Conservation (phyloP, 2,888 invertebrate genomes). For the Philhelius pedissequus region DNA sequence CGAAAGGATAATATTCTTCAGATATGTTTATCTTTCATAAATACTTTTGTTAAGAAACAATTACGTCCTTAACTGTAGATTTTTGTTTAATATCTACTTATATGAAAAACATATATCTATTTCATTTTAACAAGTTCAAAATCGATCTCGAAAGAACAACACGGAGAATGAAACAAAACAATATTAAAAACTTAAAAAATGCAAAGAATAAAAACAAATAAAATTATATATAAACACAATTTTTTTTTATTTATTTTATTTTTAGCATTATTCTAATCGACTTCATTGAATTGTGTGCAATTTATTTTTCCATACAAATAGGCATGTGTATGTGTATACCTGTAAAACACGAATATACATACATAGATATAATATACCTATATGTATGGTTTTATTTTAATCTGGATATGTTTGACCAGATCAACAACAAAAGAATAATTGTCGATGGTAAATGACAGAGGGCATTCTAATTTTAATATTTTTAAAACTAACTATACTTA, state of each 20-base stretch:
- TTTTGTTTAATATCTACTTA: background rate
- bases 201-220: constrained; percentile 43
- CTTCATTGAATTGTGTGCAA: constrained; percentile 22
- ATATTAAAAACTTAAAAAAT: background rate
- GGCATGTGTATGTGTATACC: background rate
- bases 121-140: constrained; percentile 27
- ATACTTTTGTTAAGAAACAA: constrained; percentile 58
- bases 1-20: constrained; percentile 53
- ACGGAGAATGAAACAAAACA: background rate
- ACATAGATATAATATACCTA: no score
- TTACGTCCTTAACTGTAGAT: constrained; percentile 54
- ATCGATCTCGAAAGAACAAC: constrained; percentile 27
- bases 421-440: background rate
- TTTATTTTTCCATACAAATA: constrained; percentile 20
- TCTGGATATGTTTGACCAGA: constrained; percentile 23
- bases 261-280: background rate
- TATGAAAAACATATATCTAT: background rate
- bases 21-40: constrained; percentile 61
- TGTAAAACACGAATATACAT: background rate
- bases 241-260: constrained; percentile 24
- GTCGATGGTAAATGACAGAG: background rate
- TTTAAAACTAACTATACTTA: background rate
- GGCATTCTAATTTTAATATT: background rate
- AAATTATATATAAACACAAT: constrained; percentile 27
- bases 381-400: no score